Conservation (phyloP, 2,888 invertebrate species). For the Archips xylosteana region DNA sequence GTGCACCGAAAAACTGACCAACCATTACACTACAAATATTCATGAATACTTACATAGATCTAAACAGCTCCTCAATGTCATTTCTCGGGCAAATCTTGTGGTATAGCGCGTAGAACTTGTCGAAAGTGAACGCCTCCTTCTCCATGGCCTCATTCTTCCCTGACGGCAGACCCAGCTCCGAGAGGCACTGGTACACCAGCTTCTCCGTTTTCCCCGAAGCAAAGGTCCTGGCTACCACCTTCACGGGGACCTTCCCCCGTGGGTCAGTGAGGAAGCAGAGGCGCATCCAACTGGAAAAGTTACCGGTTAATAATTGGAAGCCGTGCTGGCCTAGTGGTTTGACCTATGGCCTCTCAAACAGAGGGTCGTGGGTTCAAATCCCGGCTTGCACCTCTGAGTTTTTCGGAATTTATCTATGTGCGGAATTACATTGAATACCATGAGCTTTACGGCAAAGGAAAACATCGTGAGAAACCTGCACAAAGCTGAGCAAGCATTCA, state of each 20-base stretch:
- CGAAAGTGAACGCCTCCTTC: slow-evolving; percentile 97
- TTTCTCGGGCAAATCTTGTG: slow-evolving; percentile 99
- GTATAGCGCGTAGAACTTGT: slow-evolving; percentile 99
- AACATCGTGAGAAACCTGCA: too few relatives aligned
- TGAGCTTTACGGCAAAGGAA: too few relatives aligned
- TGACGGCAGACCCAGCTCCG: slow-evolving; percentile 96
- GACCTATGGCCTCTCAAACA: too few relatives aligned
- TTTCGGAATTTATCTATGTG: too few relatives aligned
- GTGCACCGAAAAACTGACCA: too few relatives aligned
- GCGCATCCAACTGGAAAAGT: slow-evolving; percentile 97
- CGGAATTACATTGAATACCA: too few relatives aligned
- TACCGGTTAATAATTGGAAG: background rate
- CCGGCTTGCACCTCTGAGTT: too few relatives aligned
- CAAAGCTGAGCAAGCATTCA: too few relatives aligned
- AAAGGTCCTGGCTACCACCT: slow-evolving; percentile 98
- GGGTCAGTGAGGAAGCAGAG: slow-evolving; percentile 97
- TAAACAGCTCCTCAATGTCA: slow-evolving; percentile 99
- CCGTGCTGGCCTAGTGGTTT: too few relatives aligned
- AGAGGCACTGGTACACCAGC: slow-evolving; percentile 97
- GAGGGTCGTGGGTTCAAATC: too few relatives aligned
- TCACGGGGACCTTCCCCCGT: slow-evolving; percentile 98
- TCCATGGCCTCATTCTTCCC: slow-evolving; percentile 99
- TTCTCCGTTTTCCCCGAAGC: slow-evolving; percentile 99
- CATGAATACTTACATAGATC: slow-evolving; percentile 92
- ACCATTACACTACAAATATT: background rate